Percentiles rank a stretch among this genome's conserved stretches.
phyloP scores from a whole-genome alignment of 2,888 invertebrate species.

The Pristionchus mayeri region DNA sequence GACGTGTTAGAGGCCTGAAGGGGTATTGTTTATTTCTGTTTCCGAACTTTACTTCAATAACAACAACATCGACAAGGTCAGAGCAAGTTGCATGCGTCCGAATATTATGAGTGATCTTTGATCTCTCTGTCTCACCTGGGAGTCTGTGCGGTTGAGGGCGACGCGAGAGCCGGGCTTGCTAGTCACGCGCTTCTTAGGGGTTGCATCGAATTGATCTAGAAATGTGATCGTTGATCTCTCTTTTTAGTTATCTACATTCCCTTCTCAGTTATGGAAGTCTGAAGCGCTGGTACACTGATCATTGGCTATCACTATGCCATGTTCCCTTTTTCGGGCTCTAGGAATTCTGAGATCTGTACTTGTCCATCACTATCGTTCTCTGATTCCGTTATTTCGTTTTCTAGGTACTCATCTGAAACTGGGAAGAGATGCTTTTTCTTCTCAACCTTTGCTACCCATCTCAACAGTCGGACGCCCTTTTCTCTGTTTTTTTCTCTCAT shows the following conservation, averaged over 20 bases:
- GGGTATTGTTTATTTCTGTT: background rate
- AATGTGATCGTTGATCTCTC: background rate
- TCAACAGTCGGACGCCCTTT: no score
- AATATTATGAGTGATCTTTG: background rate
- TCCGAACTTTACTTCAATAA: no score
- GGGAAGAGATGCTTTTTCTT: background rate
- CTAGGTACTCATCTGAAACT: background rate
- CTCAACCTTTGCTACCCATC: no score
- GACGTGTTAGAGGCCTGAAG: background rate
- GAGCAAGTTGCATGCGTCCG: no score
- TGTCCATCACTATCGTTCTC: background rate
- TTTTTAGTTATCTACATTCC: background rate
- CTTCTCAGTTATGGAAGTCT: background rate
- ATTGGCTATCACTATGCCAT: background rate
- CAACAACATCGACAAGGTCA: no score
- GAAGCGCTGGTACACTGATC: no score
- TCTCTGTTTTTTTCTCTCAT: no score
- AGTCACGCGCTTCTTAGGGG: constrained; percentile 13
- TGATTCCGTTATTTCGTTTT: background rate
- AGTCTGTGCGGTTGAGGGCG: constrained; percentile 14
- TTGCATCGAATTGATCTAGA: constrained; percentile 34
- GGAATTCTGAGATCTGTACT: background rate
- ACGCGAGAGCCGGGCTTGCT: background rate
- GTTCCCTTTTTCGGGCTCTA: background rate
- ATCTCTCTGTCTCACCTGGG: background rate